Percentiles rank a stretch among this genome's conserved stretches.
phyloP scores from a whole-genome alignment of 1,140 invertebrate species.

The Caenorhabditis remanei region DNA sequence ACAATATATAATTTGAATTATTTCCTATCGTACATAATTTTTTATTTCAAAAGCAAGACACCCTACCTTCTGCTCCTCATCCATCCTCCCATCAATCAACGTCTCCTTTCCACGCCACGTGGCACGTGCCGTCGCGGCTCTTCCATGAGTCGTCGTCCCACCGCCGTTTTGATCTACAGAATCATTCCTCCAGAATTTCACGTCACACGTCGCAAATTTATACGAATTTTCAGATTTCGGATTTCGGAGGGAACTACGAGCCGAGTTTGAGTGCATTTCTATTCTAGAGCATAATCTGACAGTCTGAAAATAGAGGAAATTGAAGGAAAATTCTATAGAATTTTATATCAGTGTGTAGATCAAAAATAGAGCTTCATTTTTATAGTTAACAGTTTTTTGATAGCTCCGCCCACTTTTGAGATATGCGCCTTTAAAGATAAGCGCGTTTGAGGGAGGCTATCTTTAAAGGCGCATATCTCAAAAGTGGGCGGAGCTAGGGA shows the following conservation, averaged over 20 bases:
- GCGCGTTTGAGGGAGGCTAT: no score
- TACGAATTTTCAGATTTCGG: not conserved
- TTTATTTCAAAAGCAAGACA: not conserved
- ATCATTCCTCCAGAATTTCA: not conserved
- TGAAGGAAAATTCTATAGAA: no score
- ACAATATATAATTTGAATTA: no score
- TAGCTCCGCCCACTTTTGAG: no score
- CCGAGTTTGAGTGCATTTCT: not conserved
- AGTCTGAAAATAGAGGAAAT: no score
- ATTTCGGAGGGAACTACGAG: not conserved
- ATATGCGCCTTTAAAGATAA: no score
- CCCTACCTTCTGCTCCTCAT: not conserved
- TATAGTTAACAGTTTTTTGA: no score
- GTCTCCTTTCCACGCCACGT: conserved; percentile 22
- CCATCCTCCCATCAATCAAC: not conserved
- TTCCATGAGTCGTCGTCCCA: not conserved
- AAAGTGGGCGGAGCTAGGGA: no score
- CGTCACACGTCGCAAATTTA: conserved; percentile 35
- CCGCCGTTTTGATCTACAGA: not conserved
- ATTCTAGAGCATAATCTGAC: not conserved
- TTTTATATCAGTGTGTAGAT: no score
- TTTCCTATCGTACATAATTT: not conserved
- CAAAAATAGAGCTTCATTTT: no score
- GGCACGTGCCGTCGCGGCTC: not conserved
- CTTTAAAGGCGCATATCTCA: no score